phyloP scores from a whole-genome alignment of 2,888 invertebrate genomes.

The Sclerodermus sp. region DNA sequence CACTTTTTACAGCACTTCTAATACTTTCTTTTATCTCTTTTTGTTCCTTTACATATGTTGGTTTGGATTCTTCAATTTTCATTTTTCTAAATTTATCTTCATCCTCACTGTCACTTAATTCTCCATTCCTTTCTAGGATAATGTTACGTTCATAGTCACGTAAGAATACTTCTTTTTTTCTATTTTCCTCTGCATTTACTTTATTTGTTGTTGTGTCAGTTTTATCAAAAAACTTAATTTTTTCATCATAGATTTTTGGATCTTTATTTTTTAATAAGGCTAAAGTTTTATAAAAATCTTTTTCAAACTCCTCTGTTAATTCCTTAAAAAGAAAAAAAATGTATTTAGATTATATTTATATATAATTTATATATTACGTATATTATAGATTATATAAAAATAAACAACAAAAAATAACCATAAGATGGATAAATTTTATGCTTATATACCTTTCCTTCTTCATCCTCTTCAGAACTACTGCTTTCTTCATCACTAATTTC shows the following conservation, averaged over 20 bases:
- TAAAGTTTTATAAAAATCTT: slow-evolving; percentile 85
- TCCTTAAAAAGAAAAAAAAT: slow-evolving; percentile 52
- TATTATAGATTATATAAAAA: slow-evolving; percentile 3
- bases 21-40: slow-evolving; percentile 68
- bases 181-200: slow-evolving; percentile 22
- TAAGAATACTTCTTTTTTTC: slow-evolving; percentile 66
- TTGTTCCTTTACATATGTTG: slow-evolving; percentile 71
- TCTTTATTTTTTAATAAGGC: slow-evolving; percentile 85
- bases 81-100: slow-evolving; percentile 37
- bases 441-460: slow-evolving; percentile 61
- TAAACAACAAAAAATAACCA: too few species aligned
- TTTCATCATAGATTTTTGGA: slow-evolving; percentile 83
- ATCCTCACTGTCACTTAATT: slow-evolving; percentile 51
- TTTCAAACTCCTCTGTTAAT: slow-evolving; percentile 72
- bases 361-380: background rate
- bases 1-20: slow-evolving; percentile 60
- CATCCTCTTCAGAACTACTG: slow-evolving; percentile 65
- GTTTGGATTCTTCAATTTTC: slow-evolving; percentile 45
- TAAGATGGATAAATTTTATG: background rate
- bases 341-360: slow-evolving; percentile 3
- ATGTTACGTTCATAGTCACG: slow-evolving; percentile 81
- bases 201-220: slow-evolving; percentile 10
- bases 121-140: slow-evolving; percentile 70
- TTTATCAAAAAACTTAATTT: slow-evolving; percentile 69
- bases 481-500: slow-evolving; percentile 58